phyloP scores from a whole-genome alignment of 2,888 invertebrate genomes.

The Bedellia somnulentella region DNA sequence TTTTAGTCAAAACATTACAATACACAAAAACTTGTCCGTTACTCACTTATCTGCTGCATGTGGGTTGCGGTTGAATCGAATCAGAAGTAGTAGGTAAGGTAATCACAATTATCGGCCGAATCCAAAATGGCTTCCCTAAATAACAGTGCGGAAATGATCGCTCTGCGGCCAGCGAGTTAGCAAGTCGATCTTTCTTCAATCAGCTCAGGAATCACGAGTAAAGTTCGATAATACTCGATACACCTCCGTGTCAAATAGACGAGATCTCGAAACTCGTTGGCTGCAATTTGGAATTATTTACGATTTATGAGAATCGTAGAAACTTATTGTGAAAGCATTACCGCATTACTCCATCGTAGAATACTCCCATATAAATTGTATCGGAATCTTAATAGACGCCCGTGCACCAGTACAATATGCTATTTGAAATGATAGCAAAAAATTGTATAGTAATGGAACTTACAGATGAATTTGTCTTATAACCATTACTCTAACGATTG shows the following conservation, averaged over 20 bases:
- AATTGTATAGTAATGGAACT: neutral
- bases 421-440: slow-evolving; percentile 4
- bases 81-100: too few species aligned
- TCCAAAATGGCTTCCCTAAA: slow-evolving; percentile 3
- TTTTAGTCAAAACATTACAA: too few species aligned
- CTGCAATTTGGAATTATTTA: slow-evolving; percentile 14
- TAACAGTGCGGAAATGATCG: slow-evolving; percentile 3
- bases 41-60: slow-evolving; percentile 17
- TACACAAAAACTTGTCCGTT: slow-evolving; percentile 36
- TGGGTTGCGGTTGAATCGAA: slow-evolving; percentile 30
- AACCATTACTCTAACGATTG: neutral
- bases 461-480: neutral
- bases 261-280: slow-evolving; percentile 20
- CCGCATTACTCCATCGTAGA: slow-evolving; percentile 2
- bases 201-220: neutral
- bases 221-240: neutral
- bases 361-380: slow-evolving; percentile 1
- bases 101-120: slow-evolving; percentile 25
- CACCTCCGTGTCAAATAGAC: neutral
- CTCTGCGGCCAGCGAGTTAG: slow-evolving; percentile 2
- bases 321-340: slow-evolving; percentile 4
- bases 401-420: neutral
- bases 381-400: neutral
- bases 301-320: slow-evolving; percentile 3
- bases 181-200: slow-evolving; percentile 1